Conservation (phyloP, 2,888 invertebrate genomes). For the Tiliacea aurago region DNA sequence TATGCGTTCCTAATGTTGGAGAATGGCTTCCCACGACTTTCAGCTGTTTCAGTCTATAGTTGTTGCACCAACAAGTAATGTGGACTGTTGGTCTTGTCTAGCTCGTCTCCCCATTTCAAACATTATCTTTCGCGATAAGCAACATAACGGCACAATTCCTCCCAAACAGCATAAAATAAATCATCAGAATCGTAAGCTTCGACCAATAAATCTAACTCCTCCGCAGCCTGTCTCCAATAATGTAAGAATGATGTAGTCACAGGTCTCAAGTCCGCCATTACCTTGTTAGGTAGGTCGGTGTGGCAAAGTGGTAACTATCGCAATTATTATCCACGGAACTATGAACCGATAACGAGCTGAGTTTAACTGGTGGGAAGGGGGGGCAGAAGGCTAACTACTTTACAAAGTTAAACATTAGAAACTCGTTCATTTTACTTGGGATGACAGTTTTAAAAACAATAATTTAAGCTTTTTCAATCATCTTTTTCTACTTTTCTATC, state of each 20-base stretch:
- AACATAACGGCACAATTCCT: not conserved
- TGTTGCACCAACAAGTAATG: not conserved
- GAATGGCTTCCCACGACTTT: not conserved
- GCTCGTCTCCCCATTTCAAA: not conserved
- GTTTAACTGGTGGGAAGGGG: not conserved
- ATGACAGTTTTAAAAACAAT: not conserved
- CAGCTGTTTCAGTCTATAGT: not conserved
- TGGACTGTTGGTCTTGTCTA: not conserved
- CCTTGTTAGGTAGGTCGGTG: constrained; percentile 36
- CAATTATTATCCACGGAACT: constrained; percentile 64
- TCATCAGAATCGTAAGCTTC: not conserved
- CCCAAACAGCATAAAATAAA: not conserved
- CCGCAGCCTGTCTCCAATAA: not conserved
- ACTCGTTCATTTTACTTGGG: not conserved
- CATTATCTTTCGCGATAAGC: not conserved
- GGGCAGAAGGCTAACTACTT: constrained; percentile 32
- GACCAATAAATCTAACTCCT: not conserved
- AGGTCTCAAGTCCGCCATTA: constrained; percentile 40
- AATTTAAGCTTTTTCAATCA: too few relatives aligned
- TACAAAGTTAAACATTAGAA: not conserved
- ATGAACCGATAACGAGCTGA: constrained; percentile 61
- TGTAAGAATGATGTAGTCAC: constrained; percentile 42
- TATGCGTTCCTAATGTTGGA: not conserved
- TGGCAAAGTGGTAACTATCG: constrained; percentile 50
- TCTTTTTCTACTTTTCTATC: not conserved